These are phyloP conservation scores for Apantesis nais DNA, from an alignment of 2,888 invertebrate species.

Conservation along the genomic window DNA sequence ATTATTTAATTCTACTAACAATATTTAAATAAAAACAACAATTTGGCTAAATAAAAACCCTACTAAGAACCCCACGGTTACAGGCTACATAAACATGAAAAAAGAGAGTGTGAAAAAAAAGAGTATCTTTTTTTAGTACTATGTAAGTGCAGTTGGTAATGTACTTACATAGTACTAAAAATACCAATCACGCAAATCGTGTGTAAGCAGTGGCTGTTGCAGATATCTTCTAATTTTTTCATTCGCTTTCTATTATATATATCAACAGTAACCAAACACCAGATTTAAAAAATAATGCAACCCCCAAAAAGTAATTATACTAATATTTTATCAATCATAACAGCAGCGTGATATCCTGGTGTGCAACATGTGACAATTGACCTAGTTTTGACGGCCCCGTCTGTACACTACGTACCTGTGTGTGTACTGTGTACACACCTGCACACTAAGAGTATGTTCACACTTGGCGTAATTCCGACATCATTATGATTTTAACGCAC, in stretches of 20 bases:
- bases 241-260: not conserved
- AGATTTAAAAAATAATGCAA: not conserved
- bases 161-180: too few species aligned
- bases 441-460: constrained; percentile 3
- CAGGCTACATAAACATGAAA: too few species aligned
- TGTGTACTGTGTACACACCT: too few species aligned
- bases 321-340: constrained; percentile 18
- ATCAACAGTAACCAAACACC: not conserved
- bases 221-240: too few species aligned
- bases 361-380: constrained; percentile 25
- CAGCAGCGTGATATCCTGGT: constrained; percentile 1
- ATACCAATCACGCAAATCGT: not conserved
- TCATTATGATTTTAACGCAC: not conserved
- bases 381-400: constrained; percentile 22
- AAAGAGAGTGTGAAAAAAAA: too few species aligned
- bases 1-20: too few species aligned
- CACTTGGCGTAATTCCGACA: not conserved
- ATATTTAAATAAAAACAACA: too few species aligned
- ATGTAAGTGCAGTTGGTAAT: not conserved
- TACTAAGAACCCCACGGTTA: too few species aligned
- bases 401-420: too few species aligned
- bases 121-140: too few species aligned
- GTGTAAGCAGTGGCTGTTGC: too few species aligned
- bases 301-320: not conserved
- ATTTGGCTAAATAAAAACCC: too few species aligned